A percentile compares a stretch with the other conserved stretches of the same genome.
Evolutionary conservation across 2,113 vertebrate genomes (phyloP).

Genomic region (Anoura caudifer): DNA sequence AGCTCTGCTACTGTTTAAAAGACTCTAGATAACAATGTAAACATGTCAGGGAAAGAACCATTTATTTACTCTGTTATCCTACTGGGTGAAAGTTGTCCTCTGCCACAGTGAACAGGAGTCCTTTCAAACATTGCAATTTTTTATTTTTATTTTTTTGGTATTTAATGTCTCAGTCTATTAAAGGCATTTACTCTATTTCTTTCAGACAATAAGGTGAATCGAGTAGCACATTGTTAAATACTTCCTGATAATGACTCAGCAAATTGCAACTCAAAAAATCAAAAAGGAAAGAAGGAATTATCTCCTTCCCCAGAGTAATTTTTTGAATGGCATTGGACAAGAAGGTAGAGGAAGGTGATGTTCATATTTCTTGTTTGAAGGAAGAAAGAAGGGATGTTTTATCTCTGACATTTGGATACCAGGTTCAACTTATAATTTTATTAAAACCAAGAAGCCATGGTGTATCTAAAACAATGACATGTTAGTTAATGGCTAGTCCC

Average conservation of each 20-base stretch:
- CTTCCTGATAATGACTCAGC: background rate
- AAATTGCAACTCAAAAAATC: background rate
- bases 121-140: background rate
- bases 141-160: background rate
- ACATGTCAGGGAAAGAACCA: slow-evolving; percentile 48
- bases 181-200: background rate
- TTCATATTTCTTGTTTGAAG: background rate
- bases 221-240: background rate
- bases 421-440: background rate
- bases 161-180: background rate
- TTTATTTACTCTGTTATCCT: slow-evolving; percentile 43
- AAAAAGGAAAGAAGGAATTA: background rate
- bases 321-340: background rate
- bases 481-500: background rate
- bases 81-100: background rate
- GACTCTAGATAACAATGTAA: slow-evolving; percentile 61
- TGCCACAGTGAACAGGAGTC: background rate
- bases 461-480: background rate
- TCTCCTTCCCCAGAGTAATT: background rate
- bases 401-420: background rate
- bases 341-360: background rate
- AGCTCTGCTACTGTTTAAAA: slow-evolving; percentile 74
- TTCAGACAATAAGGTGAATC: background rate
- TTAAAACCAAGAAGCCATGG: background rate
- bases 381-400: background rate